Evolutionary conservation across 2,888 invertebrate genomes (phyloP).

Genomic region (Zeuzera pyrina): DNA sequence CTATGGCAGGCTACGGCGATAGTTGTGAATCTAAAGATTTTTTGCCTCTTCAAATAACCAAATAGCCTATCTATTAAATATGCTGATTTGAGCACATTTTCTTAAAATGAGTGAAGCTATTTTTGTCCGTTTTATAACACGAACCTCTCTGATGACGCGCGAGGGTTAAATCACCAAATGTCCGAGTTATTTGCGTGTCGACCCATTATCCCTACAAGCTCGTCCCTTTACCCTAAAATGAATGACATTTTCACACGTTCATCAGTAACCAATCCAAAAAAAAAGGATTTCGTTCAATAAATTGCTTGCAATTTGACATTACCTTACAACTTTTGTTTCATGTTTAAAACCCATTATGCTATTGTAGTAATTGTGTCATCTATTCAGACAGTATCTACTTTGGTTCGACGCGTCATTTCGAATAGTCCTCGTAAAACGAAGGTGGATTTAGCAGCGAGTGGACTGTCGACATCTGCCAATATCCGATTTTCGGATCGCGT

Average conservation of each 20-base stretch:
- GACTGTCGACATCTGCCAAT: slow-evolving; percentile 20
- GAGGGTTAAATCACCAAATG: slow-evolving; percentile 25
- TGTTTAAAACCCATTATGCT: neutral
- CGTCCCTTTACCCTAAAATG: slow-evolving; percentile 32
- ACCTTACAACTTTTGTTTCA: neutral
- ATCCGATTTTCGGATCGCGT: slow-evolving; percentile 11
- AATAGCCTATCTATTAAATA: too few relatives aligned
- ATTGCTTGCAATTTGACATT: neutral
- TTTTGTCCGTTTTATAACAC: slow-evolving; percentile 23
- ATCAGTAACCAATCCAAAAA: slow-evolving; percentile 22
- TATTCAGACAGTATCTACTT: neutral
- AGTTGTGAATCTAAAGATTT: too few relatives aligned
- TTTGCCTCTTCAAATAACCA: too few relatives aligned
- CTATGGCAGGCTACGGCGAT: too few relatives aligned
- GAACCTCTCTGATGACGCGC: slow-evolving; percentile 28
- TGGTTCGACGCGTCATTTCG: neutral
- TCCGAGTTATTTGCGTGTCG: slow-evolving; percentile 40
- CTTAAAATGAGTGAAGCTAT: too few relatives aligned
- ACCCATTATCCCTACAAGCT: slow-evolving; percentile 41
- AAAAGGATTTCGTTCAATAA: neutral
- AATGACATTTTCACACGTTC: slow-evolving; percentile 34
- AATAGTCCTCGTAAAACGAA: neutral
- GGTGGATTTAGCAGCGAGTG: neutral
- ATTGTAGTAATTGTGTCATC: neutral
- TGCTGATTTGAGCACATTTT: too few relatives aligned